Evolutionary conservation across 2,797 vertebrate genomes (phyloP), one percentile per base, ranked within the genome.

Genomic region (Acrocephalus scirpaceus): DNA sequence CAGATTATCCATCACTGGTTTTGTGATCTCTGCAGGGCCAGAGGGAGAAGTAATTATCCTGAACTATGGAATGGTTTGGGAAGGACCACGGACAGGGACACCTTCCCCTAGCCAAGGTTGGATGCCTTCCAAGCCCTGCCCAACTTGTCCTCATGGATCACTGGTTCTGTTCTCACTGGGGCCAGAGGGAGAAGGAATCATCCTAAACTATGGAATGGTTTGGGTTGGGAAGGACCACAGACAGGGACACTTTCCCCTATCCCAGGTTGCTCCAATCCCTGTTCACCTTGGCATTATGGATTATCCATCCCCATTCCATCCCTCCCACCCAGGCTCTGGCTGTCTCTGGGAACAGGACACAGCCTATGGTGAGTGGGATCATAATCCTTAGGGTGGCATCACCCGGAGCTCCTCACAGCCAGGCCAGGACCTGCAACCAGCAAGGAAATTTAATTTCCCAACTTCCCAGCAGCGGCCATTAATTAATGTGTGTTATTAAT

Each of bases 361-460:
- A 51, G 61, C 60, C 61, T 47, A 0, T 0, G 4, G 57, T 27
- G 13, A 10, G 27, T 0, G 7, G 30, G 1, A 61, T 42, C 4
- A 1, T 21, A 23, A 3, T 38, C 13, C 3, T 29, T 4, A 11
- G 30, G 51, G 17, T 47, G 38, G 47, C 72, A 45, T 3, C 30
- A 38, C 30, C 40, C 16, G 0, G 25, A 10, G 15, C 10, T 64
- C 58, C 32, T 70, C 51, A 29, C 42, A 17, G 72, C 10, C 26
- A 29, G 1, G 29, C 32, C 58, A 48, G 26, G 25, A 54, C 29
- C 23, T 1, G 4, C 0, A 25, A 18, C 9, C 67, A 80, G 26
- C 73, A 61, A 26, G 44, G 20, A 48, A 51, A 60, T 44, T 16
- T 21, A 34, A 17, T 16, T 36, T 38, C 73, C 48, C 36, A 5